Evolutionary conservation across 1,140 invertebrate species (phyloP).

Genomic region (Tyrophagus putrescentiae): DNA sequence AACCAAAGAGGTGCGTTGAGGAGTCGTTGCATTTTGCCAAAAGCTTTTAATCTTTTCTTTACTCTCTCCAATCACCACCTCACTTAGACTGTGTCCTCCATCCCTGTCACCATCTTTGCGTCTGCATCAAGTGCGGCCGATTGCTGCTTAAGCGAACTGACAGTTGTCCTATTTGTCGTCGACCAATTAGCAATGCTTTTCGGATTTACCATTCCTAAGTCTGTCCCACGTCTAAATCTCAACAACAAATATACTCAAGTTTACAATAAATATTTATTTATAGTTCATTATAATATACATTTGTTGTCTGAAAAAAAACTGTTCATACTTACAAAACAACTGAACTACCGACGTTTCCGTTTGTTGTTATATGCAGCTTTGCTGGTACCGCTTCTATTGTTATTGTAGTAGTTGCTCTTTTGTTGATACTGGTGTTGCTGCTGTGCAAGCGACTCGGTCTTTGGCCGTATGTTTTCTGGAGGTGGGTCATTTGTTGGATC

Average conservation of each 20-base stretch:
- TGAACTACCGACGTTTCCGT: neutral
- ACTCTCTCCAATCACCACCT: neutral
- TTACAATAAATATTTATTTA: too few relatives aligned
- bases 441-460: neutral
- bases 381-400: neutral
- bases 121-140: conserved; percentile 36
- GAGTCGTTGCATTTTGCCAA: neutral
- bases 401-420: neutral
- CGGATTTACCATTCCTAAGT: conserved; percentile 27
- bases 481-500: neutral
- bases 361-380: neutral
- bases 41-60: neutral
- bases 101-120: conserved; percentile 40
- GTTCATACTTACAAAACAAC: too few relatives aligned
- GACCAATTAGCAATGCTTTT: conserved; percentile 32
- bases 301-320: too few relatives aligned
- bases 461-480: neutral
- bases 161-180: conserved; percentile 38
- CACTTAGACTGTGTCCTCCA: conserved; percentile 35
- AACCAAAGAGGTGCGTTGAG: conserved; percentile 30
- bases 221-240: neutral
- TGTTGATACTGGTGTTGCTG: neutral
- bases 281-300: neutral
- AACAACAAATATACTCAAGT: too few relatives aligned
- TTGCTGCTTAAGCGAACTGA: conserved; percentile 35